Base-by-base conservation (phyloP, 2,888 invertebrate genomes). In the Dryadula phaetusa region DNA sequence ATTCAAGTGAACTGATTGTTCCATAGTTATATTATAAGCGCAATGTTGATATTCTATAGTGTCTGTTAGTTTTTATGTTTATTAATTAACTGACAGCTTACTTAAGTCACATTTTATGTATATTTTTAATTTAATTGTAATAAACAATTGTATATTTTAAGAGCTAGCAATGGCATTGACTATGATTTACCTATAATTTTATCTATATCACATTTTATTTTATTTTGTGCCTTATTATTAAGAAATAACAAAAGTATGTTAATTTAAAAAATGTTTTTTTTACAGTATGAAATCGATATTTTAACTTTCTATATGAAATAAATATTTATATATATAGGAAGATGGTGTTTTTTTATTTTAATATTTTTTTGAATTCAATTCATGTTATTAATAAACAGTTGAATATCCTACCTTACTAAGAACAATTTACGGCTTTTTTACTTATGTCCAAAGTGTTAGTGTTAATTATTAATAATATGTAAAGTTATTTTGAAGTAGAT, bases 1-100 rank as follows among this genome's bases (percentile, higher is more conserved):
- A 72, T 65, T 56, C 75, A 58, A 76, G 69, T 58, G 82, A 83
- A 76, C 72, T 85, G 67, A 79, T 83, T 72, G 76, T 80, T 73
- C 76, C 82, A 69, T 84, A 77, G 56, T 74, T 68, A 54, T 47
- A 12, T 47, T 62, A 47, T 62, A 56, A 62, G 40, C 16, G 49
- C 54, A 52, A 56, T 64, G 46, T 62, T 61, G 18, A 67, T 67
- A 62, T 47, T 66, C 37, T 64, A 52, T 28, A 62, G 37, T 62
- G 28, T 62, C 40, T 32, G 18, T 52, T 52, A 52, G 32, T 52
- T 32, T 32, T 10, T 52, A 54, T 20, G 18, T 40, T 12, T 12
- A 37, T 3, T 37, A 37, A 37, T 10, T 12, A 37, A 12, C 10
- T 37, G 37, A 37, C 46, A 46, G 46, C 61, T 62, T 54, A 54